Conservation (phyloP, 2,113 vertebrate species). For the Oxyura jamaicensis region DNA sequence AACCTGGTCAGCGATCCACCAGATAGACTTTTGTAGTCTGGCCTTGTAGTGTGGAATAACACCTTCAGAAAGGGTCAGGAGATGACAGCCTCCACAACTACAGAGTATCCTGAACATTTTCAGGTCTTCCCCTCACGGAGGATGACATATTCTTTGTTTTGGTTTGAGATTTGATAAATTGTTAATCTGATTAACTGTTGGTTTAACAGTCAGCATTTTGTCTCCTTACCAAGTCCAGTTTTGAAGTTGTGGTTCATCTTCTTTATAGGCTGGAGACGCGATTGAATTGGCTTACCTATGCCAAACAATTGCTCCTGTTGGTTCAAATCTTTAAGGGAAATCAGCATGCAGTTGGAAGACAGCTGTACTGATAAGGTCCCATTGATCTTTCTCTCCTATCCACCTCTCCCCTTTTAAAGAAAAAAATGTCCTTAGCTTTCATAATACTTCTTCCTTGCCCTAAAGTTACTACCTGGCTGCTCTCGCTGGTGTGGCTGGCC, state of each 20-base stretch:
- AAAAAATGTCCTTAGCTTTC: conserved; percentile 26
- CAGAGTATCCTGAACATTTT: not conserved
- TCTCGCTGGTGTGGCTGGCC: not conserved
- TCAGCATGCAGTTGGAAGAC: not conserved
- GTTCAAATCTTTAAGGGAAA: conserved; percentile 31
- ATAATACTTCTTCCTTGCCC: conserved; percentile 2
- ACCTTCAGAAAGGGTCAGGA: not conserved
- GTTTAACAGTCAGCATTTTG: not conserved
- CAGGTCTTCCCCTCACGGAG: not conserved
- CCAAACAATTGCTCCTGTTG: conserved; percentile 20
- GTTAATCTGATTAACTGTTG: not conserved
- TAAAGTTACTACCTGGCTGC: not conserved
- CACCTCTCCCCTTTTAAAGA: conserved; percentile 1
- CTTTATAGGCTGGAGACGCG: not conserved
- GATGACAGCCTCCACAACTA: not conserved
- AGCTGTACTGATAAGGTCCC: conserved; percentile 22
- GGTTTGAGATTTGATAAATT: not conserved
- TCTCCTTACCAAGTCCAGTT: not conserved
- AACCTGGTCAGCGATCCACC: not conserved
- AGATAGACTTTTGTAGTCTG: not conserved
- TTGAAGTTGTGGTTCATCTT: conserved; percentile 12
- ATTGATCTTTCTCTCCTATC: conserved; percentile 48
- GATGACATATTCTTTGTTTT: not conserved
- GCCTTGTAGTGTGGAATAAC: not conserved
- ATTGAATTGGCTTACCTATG: not conserved